Conservation (phyloP, 2,888 invertebrate species). For the Diaperis boleti region DNA sequence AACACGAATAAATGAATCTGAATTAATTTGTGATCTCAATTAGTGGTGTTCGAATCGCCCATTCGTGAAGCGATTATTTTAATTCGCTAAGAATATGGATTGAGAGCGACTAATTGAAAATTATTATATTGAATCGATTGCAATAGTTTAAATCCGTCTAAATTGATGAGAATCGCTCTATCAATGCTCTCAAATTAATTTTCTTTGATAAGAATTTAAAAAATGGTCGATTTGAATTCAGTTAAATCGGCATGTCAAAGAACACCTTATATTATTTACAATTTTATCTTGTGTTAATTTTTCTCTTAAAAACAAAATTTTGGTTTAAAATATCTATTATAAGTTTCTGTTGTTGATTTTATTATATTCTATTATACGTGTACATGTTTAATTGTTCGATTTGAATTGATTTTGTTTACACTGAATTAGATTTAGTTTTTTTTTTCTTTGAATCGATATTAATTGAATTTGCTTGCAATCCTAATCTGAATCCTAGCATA, state of each 20-base stretch:
- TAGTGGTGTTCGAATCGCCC: background rate
- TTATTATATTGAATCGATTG: background rate
- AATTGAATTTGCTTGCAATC: conserved; percentile 7
- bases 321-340: conserved; percentile 5
- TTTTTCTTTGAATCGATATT: conserved; percentile 8
- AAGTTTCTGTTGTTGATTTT: conserved; percentile 1
- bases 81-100: conserved; percentile 1
- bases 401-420: conserved; percentile 6
- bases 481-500: conserved; percentile 8
- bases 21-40: conserved; percentile 1
- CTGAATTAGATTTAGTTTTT: conserved; percentile 2
- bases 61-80: conserved; percentile 3
- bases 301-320: conserved; percentile 7
- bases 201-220: too few relatives aligned
- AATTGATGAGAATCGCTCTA: background rate
- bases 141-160: background rate
- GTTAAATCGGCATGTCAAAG: background rate
- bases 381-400: conserved; percentile 9
- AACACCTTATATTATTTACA: background rate
- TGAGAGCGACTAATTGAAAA: conserved; percentile 1
- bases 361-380: conserved; percentile 7
- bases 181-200: background rate
- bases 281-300: conserved; percentile 1
- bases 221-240: background rate
- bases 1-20: background rate